These are phyloP conservation scores for Mallateleia sp. DNA, from an alignment of 2,888 invertebrate genomes.

Conservation along the genomic window DNA sequence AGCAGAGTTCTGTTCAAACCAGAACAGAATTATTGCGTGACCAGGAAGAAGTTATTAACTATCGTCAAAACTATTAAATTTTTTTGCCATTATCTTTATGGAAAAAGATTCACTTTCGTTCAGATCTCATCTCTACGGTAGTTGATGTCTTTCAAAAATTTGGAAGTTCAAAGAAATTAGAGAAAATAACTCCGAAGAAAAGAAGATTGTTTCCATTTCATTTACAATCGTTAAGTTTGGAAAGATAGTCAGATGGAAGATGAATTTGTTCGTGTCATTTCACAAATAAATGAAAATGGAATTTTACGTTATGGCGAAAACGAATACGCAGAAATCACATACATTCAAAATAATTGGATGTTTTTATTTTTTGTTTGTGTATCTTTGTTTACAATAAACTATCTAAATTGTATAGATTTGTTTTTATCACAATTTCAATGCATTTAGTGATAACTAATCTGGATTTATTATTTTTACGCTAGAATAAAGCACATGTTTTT, in stretches of 20 bases:
- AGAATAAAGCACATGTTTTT: too few species aligned
- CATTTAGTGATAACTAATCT: too few species aligned
- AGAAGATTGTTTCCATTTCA: slow-evolving; percentile 28
- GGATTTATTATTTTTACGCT: too few species aligned
- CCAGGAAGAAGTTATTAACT: background rate
- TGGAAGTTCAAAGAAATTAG: slow-evolving; percentile 82
- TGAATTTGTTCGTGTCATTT: background rate
- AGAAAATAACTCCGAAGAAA: background rate
- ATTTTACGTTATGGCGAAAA: too few species aligned
- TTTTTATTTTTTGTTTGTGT: too few species aligned
- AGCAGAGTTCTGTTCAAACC: slow-evolving; percentile 3
- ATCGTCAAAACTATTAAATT: slow-evolving; percentile 12
- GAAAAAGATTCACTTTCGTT: slow-evolving; percentile 26
- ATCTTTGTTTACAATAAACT: too few species aligned
- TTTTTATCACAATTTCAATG: too few species aligned
- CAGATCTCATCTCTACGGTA: slow-evolving; percentile 82
- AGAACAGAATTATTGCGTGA: background rate
- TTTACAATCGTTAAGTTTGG: background rate
- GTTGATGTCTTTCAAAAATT: slow-evolving; percentile 84
- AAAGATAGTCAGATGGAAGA: slow-evolving; percentile 4
- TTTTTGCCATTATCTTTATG: slow-evolving; percentile 37
- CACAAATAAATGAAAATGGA: slow-evolving; percentile 23
- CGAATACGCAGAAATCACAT: too few species aligned
- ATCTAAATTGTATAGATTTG: too few species aligned
- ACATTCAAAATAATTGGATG: too few species aligned